phyloP scores from a whole-genome alignment of 2,113 vertebrate genomes.

The Struthidea cinerea region DNA sequence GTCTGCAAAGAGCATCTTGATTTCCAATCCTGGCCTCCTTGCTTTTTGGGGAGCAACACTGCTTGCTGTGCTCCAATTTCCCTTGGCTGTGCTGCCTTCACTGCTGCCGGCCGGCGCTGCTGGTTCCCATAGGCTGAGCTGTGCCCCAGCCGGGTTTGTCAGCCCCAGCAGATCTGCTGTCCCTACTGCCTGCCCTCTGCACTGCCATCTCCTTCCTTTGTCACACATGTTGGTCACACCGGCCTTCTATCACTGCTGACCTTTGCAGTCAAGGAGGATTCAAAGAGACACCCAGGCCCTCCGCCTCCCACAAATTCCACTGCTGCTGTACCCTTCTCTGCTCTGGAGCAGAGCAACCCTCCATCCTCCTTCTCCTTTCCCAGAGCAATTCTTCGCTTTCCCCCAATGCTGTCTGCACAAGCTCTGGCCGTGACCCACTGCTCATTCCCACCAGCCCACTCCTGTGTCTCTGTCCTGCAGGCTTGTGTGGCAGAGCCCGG shows the following conservation, averaged over 20 bases:
- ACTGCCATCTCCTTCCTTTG: neutral
- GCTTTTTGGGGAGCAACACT: neutral
- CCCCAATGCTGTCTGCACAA: rapidly evolving
- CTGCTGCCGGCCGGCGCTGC: neutral
- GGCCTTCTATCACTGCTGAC: neutral
- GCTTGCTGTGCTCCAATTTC: neutral
- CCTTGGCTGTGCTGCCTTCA: neutral
- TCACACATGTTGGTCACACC: neutral
- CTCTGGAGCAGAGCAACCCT: neutral
- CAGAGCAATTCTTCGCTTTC: neutral
- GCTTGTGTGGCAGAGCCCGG: neutral
- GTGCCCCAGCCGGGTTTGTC: neutral
- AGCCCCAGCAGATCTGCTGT: neutral
- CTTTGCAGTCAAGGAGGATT: neutral
- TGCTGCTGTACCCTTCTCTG: neutral
- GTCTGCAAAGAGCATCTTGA: neutral
- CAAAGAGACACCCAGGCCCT: neutral
- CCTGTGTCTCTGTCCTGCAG: neutral
- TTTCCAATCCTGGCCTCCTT: neutral
- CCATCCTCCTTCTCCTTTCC: neutral
- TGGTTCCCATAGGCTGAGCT: neutral
- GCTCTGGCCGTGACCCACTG: rapidly evolving
- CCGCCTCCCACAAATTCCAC: neutral
- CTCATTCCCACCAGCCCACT: neutral
- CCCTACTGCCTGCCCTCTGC: neutral